These are phyloP conservation scores for Python bivittatus DNA, from an alignment of 2,113 vertebrate genomes.

Conservation along the genomic window DNA sequence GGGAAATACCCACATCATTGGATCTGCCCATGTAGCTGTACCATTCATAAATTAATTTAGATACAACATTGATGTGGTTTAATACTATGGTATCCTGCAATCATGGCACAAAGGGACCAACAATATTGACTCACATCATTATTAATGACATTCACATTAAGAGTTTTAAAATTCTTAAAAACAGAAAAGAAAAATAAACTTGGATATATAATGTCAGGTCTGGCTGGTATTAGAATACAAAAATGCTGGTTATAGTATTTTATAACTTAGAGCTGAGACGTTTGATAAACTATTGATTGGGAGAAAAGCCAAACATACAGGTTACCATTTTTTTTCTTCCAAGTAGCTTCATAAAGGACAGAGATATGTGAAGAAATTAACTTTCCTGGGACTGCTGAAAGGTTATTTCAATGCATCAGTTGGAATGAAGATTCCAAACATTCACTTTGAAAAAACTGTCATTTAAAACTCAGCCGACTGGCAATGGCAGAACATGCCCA, in stretches of 20 bases:
- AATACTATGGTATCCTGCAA: not conserved
- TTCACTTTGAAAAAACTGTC: not conserved
- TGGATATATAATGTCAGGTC: not conserved
- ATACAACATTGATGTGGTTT: not conserved
- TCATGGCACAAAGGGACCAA: not conserved
- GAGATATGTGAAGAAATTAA: not conserved
- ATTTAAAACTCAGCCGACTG: conserved; percentile 4
- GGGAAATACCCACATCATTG: not conserved
- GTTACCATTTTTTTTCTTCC: conserved; percentile 8
- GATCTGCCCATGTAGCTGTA: not conserved
- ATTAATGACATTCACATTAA: not conserved
- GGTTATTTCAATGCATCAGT: not conserved
- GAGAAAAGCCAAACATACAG: conserved; percentile 5
- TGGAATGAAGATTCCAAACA: not conserved
- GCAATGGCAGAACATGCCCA: conserved; percentile 1
- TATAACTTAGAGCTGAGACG: not conserved
- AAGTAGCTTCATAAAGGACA: not conserved
- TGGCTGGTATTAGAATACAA: not conserved
- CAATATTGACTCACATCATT: not conserved
- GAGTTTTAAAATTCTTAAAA: not conserved
- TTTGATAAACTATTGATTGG: not conserved
- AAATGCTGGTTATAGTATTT: not conserved
- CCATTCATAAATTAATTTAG: not conserved
- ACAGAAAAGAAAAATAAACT: not conserved
- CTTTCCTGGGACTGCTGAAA: not conserved